Evolutionary conservation across 2,797 vertebrate genomes (phyloP), one percentile per base, ranked within the genome.

Genomic region (Micromesistius poutassou): DNA sequence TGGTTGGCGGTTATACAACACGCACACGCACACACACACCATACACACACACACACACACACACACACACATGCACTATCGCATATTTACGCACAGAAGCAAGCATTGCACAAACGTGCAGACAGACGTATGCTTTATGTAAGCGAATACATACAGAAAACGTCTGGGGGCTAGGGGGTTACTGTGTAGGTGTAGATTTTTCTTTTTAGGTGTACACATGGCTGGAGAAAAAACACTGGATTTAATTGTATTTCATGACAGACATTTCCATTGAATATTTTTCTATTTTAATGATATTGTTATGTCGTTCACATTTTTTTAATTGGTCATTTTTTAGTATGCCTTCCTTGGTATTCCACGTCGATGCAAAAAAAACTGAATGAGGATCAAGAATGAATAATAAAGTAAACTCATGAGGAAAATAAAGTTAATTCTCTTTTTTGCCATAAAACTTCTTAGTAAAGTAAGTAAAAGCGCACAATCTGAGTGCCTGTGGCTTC

Each of bases 21-120:
- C 66, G 30, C 7, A 22, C 13, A 73, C 42, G 19, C 16, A 77
- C 30, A 73, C 35, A 40, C 72, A 73, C 35, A 73, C 75, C 42
- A 55, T 30, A 77, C 76, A 71, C 73, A 75, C 30, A 73, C 76
- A 50, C 77, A 75, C 77, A 79, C 72, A 78, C 55, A 76, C 36
- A 30, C 68, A 77, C 28, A 72, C 62, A 70, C 75, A 30, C 68
- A 71, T 30, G 16, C 66, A 30, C 36, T 22, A 5, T 1, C 62
- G 28, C 38, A 33, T 22, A 30, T 30, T 14, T 30, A 14, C 71
- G 30, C 16, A 79, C 70, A 22, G 46, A 73, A 13, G 36, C 75
- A 46, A 13, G 40, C 40, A 16, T 16, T 42, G 40, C 40, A 42
- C 40, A 55, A 78, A 66, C 25, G 19, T 22, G 4, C 74, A 42